Evolutionary conservation across 30 jellyfish, hydroid and myxozoan genomes (phyloP).

Genomic region (Aurelia aurita): DNA sequence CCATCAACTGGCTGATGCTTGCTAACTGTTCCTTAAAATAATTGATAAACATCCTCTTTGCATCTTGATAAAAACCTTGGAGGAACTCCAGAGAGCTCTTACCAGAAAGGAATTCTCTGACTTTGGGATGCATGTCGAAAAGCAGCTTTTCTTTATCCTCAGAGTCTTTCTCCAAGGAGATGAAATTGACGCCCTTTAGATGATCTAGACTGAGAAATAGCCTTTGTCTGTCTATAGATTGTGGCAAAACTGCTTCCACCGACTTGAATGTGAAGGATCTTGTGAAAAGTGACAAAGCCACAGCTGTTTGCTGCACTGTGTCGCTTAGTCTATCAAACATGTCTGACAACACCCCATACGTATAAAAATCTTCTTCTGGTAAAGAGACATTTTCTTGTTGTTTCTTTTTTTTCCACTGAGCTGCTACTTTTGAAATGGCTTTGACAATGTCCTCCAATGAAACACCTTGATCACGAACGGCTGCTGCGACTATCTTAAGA

Average conservation of each 20-base stretch:
- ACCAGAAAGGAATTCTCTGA: slow-evolving; percentile 45
- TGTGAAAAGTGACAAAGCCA: slow-evolving; percentile 50
- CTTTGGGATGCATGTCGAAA: slow-evolving; percentile 66
- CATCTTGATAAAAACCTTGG: slow-evolving; percentile 4
- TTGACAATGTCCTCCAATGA: slow-evolving; percentile 10
- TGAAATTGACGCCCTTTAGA: slow-evolving; percentile 16
- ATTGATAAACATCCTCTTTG: slow-evolving; percentile 9
- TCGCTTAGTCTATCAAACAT: slow-evolving; percentile 46
- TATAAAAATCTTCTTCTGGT: slow-evolving; percentile 31
- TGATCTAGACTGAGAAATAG: slow-evolving; percentile 14
- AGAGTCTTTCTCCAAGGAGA: slow-evolving; percentile 17
- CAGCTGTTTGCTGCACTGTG: slow-evolving; percentile 49
- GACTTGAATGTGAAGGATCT: slow-evolving; percentile 37
- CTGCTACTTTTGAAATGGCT: slow-evolving; percentile 15
- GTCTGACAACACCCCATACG: slow-evolving; percentile 44
- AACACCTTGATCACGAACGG: slow-evolving; percentile 48
- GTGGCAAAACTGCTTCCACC: slow-evolving; percentile 10
- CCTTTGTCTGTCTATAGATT: background rate
- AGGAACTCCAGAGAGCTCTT: slow-evolving; percentile 9
- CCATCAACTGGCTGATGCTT: slow-evolving; percentile 16
- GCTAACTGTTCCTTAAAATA: slow-evolving; percentile 29
- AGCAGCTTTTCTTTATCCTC: background rate
- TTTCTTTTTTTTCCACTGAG: slow-evolving; percentile 23
- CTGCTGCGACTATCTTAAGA: slow-evolving; percentile 35
- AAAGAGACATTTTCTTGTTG: slow-evolving; percentile 3